These are phyloP conservation scores for Aphelenchoides avenae DNA, from an alignment of 1,140 invertebrate genomes.

Conservation along the genomic window DNA sequence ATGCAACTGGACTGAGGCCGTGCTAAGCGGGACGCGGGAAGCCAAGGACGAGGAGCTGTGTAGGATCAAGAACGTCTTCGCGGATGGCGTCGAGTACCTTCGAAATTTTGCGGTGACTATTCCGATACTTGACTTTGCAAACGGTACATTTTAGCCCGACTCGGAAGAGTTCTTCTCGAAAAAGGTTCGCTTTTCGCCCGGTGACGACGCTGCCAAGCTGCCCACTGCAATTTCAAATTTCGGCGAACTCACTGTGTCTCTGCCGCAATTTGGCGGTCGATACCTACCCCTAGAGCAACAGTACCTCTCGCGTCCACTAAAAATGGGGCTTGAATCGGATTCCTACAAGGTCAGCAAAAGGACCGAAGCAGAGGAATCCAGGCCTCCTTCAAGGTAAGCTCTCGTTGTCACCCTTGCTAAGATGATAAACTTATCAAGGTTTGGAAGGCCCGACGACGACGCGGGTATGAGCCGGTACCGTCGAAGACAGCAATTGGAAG, in stretches of 20 bases:
- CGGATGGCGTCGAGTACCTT: conserved; percentile 55
- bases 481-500: conserved; percentile 38
- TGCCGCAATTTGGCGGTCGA: conserved; percentile 57
- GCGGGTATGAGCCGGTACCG: conserved; percentile 29
- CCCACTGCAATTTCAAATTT: conserved; percentile 56
- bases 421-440: conserved; percentile 22
- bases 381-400: conserved; percentile 15
- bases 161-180: conserved; percentile 55
- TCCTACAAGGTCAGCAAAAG: conserved; percentile 28
- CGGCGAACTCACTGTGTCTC: conserved; percentile 50
- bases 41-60: conserved; percentile 53
- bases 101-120: conserved; percentile 48
- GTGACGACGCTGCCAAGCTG: conserved; percentile 56
- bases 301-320: conserved; percentile 51
- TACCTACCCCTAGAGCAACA: conserved; percentile 48
- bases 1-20: conserved; percentile 48
- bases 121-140: not conserved
- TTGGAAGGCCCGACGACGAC: conserved; percentile 22
- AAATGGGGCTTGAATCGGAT: conserved; percentile 53
- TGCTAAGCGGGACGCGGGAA: conserved; percentile 27
- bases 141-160: conserved; percentile 42
- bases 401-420: not conserved
- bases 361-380: conserved; percentile 14
- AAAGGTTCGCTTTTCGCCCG: conserved; percentile 56
- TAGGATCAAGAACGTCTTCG: conserved; percentile 50